Base-by-base conservation (phyloP, 2,113 vertebrate genomes). In the Donacobius atricapilla region DNA sequence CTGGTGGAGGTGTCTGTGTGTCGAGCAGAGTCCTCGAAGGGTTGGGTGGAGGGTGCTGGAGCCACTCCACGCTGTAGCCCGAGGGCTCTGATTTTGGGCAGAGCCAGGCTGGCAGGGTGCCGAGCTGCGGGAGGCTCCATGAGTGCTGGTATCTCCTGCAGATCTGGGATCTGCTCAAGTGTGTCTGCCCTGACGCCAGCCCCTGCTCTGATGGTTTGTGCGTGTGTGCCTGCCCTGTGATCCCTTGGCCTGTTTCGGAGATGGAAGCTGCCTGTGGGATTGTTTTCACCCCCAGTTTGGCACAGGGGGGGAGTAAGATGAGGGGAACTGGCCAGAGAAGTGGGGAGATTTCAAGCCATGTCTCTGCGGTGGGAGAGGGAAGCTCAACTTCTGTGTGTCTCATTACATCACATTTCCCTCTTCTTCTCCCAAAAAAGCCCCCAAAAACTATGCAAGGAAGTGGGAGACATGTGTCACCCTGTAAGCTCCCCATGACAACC, bases 391-490 rank as follows among this genome's bases (percentile, higher is more conserved):
- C 24, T 18, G 0, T 28, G 25, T 22, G 18, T 15, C n/a, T 87
- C 37, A 8, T 42, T 81, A 61, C 1, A 1, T 37, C 15, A 12
- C 24, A 7, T 35, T 56, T 14, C 37, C 18, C 6, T 7, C 6
- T 22, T 23, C 9, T 35, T 10, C 30, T 48, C 17, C 16, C 5
- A 2, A 7, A 73, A 89, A 71, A 35, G 3, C 15, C 13, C 25
- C 40, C 12, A 23, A 35, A 80, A 90, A 5, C 64, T 9, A 14
- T 5, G 8, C 21, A 64, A 77, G 44, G 37, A 73, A 33, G 23
- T 1, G 14, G 19, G 22, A 87, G 44, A 33, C 1, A 0, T 15
- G 3, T 24, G 57, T 69, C 1, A 0, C 54, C n/a, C 61, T 66
- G 30, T n/a, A 37, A 2, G 1, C 22, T 93, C 57, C 37, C 42